Base-by-base conservation (phyloP, 2,797 vertebrate species). In the Gobio occitaniae region DNA sequence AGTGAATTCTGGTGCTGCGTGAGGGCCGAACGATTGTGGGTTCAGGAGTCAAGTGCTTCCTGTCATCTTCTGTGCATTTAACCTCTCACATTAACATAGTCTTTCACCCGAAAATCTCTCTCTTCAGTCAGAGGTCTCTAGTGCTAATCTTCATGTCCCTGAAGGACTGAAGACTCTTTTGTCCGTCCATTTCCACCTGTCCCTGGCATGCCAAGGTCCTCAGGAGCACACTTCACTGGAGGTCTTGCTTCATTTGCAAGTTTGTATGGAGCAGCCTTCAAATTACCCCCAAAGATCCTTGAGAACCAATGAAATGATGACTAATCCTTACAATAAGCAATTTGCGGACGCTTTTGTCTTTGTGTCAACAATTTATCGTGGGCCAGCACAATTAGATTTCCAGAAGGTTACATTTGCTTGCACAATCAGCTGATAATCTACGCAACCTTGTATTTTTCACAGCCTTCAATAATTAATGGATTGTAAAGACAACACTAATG, bases 21-120 rank as follows among this genome's bases (percentile, higher is more conserved):
- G 29, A 78, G 80, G 72, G 52, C 66, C 90, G 93, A 90, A 91
- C 93, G 93, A 91, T 91, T 90, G 92, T 93, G 76, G 82, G 93
- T 94, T 94, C 94, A 91, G 87, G 93, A 95, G 95, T 96, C 94
- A 95, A 95, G 94, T 94, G 94, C 93, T 94, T 94, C 93, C 92
- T 92, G 93, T 95, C 95, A 96, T 95, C 94, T 93, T 89, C 88
- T 91, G 87, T 84, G 90, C 93, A 92, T 94, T 94, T 93, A 92
- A 93, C 93, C 84, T 83, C 68, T 84, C 65, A 72, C 83, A 90
- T 88, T 90, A 87, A 81, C 87, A 88, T 88, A 88, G 63, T 85
- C 83, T 88, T 87, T 90, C 86, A 86, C 47, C 54, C 32, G 12
- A 72, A 59, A 68, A 84, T 56, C 48, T 72, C 59, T 48, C 56